Evolutionary conservation across 2,888 invertebrate genomes (phyloP), one percentile per base, ranked within the genome.

Genomic region (Drosophila koepferae): DNA sequence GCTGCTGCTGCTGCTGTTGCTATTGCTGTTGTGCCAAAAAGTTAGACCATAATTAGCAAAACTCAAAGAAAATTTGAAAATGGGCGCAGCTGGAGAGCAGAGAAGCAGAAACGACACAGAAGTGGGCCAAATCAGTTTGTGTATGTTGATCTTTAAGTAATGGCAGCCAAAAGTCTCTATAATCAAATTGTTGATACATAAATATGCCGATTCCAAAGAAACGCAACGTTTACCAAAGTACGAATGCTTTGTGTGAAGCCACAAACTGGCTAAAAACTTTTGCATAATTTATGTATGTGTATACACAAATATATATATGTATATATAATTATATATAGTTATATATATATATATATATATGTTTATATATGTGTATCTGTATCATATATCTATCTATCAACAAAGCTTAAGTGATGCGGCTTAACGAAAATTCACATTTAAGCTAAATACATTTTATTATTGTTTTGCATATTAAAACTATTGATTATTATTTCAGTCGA

Each of bases 31-130:
- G 34, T 48, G 62, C 36, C 62, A 46, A 58, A 61, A 78, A 66
- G 63, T 74, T 69, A 41, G 48, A 54, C 71, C 75, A 75, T 66
- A 75, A 75, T 75, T 75, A 75, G 79, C 74, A 43, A 31, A 48
- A 43, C n/a, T 34, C 8, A 40, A n/a, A 12, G 58, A 16, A 44
- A 44, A 48, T 38, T 16, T 16, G 36, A 36, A 51, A 51, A 51
- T 14, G 34, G 51, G 12, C 49, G 31, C 49, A 51, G 31, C 49
- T 51, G 31, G 18, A 51, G 34, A 4, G 36, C 18, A 12, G 12
- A 4, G 16, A 23, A 46, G 8, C 3, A 16, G 46, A 23, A 16
- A 23, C 46, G 8, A 16, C 16, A 7, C 12, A 46, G 23, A 44
- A 18, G 6, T 31, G 5, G 10, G 18, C 31, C n/a, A 2, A 36